Evolutionary conservation across 2,113 vertebrate species (phyloP), one percentile per base, ranked within the genome.

Genomic region (Hirundichthys speculiger): DNA sequence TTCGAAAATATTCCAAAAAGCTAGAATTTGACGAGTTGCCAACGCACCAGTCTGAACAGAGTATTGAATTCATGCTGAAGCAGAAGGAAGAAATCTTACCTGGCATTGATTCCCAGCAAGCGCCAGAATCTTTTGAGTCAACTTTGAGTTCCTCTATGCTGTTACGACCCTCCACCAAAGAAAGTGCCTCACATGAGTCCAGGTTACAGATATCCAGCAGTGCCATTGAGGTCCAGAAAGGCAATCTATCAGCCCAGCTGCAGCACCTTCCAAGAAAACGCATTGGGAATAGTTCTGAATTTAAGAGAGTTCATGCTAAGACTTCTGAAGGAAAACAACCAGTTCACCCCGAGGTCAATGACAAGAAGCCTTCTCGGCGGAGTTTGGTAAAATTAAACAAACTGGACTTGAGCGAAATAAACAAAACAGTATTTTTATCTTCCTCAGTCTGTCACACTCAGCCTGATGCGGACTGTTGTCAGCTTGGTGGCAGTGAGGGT

Each of bases 1-100:
- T 3, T 51, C 13, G 5, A 6, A 50, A 50, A 21, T 72, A 43
- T 63, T 80, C 55, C 1, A 83, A 77, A 58, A 90, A 48, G 40
- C 22, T 90, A 3, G 5, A 13, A 0, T 89, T 90, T 55, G 69
- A 83, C 18, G 14, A 67, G 38, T 45, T 49, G 6, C 62, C 76
- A 15, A 20, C 65, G 7, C 18, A 20, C 4, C 4, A 11, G 57
- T 62, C 40, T 22, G 49, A 71, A 57, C 56, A 13, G 9, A 21
- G 9, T 16, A 61, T 56, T 30, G 63, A 75, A 50, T 58, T 52
- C 65, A 13, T 50, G 45, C 5, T 58, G 14, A 62, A 52, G 39
- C 27, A 13, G 25, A 72, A 30, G 13, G 82, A 75, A 48, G 62
- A n/a, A 1, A 24, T 24, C 19, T 30, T 27, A 0, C 45, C 59